Percentiles rank a stretch among this genome's conserved stretches.
Evolutionary conservation across 37 sponge, comb jelly and placozoan species (phyloP).

Genomic region (Chondrosia reniformis): DNA sequence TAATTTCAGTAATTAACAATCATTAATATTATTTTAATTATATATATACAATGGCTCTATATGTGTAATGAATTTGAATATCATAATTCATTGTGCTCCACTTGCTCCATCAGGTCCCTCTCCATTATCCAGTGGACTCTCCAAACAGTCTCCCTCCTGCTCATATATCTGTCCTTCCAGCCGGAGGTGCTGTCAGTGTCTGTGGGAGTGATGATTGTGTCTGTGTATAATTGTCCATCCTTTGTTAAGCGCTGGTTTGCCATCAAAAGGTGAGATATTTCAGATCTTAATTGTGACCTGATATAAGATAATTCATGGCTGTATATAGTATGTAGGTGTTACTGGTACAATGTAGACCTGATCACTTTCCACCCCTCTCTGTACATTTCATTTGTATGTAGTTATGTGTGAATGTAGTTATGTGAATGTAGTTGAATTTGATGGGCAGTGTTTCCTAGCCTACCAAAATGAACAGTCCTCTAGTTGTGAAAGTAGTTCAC

Average conservation of each 20-base stretch:
- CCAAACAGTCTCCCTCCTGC: slow-evolving; percentile 42
- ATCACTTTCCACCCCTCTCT: neutral
- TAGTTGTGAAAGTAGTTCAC: no score
- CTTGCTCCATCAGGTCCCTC: slow-evolving; percentile 40
- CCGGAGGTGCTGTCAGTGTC: neutral
- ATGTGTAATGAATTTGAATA: no score
- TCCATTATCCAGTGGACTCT: slow-evolving; percentile 54
- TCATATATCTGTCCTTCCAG: slow-evolving; percentile 25
- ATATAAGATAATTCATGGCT: neutral
- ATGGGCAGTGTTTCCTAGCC: no score
- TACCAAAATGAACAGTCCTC: no score
- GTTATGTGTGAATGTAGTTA: no score
- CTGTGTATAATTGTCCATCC: neutral
- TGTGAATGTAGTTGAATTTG: no score
- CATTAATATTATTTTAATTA: no score
- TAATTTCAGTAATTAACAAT: no score
- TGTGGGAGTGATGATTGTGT: neutral
- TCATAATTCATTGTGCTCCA: no score
- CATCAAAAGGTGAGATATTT: neutral
- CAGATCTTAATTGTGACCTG: neutral
- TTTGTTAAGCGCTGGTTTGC: neutral
- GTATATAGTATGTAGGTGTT: neutral
- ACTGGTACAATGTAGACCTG: neutral
- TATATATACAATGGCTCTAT: no score
- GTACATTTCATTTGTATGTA: neutral